Evolutionary conservation across 2,797 vertebrate genomes (phyloP), one percentile per base, ranked within the genome.

Genomic region (Phoebastria nigripes): DNA sequence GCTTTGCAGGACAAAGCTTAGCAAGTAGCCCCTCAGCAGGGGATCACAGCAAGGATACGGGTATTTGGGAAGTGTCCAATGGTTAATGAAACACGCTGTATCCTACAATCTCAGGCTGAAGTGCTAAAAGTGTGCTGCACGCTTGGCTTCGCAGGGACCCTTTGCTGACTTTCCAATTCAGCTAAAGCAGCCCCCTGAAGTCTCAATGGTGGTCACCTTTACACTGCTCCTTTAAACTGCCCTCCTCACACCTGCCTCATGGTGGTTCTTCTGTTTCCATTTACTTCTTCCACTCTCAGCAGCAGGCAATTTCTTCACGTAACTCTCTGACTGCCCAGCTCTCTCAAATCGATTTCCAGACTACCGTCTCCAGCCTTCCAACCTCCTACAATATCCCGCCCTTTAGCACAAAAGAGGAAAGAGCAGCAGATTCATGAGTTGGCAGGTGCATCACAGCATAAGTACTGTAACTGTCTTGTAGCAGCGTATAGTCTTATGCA

Each of bases 31-130:
- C 29, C 63, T 81, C 49, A 58, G 39, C 39, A 47, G 41, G 29
- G 25, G 41, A 81, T 33, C 42, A 56, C 39, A 61, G 73, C 26
- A 56, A 62, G 55, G 49, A 61, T 3, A 66, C 0, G 0, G 9
- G 7, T 33, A 77, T 33, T 35, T 42, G 33, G 56, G 15, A 71
- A 67, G 49, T 2, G 35, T 39, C 24, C 35, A 58, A 6, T 5
- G 6, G 22, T 73, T 73, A 58, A 16, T 11, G n/a, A 56, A 55
- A 71, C 9, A 29, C 9, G 15, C 37, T 22, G 33, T 44, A 37
- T 16, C 21, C 35, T 17, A 41, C 21, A 33, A 9, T 6, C 37
- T 80, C 42, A 39, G 37, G 22, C 42, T 39, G 19, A 55, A 88
- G 39, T 12, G 29, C 39, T 47, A 3, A 10, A 63, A 46, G 11